Evolutionary conservation across 2,113 vertebrate genomes (phyloP).

Genomic region (Chelonoidis abingdonii): DNA sequence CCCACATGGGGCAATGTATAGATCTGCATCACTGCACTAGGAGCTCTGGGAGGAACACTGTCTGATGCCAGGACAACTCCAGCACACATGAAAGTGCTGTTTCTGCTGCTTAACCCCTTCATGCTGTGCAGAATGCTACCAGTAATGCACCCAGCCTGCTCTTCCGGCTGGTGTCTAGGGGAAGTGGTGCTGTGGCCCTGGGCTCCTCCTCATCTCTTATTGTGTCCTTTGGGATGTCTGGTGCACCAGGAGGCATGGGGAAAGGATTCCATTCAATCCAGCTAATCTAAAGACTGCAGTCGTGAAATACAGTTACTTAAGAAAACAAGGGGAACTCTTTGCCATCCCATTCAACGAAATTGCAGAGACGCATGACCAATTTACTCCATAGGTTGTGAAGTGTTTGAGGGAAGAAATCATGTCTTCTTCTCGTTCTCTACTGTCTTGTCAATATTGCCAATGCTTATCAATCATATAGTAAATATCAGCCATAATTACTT

Average conservation of each 20-base stretch:
- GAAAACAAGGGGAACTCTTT: not conserved
- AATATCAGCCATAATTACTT: not conserved
- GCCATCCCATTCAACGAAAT: not conserved
- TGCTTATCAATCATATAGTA: not conserved
- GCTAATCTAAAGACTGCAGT: rapidly evolving
- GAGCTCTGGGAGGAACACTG: rapidly evolving
- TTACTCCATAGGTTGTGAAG: rapidly evolving
- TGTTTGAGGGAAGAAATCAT: not conserved
- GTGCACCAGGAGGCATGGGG: not conserved
- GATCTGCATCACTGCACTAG: rapidly evolving
- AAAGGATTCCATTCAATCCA: not conserved
- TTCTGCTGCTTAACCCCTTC: not conserved
- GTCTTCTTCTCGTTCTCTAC: not conserved
- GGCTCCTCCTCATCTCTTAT: not conserved
- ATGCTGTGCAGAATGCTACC: not conserved
- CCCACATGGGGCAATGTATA: not conserved
- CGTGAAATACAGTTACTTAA: not conserved
- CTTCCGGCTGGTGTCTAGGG: not conserved
- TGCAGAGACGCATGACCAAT: not conserved
- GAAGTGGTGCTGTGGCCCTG: not conserved
- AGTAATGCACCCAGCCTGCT: not conserved
- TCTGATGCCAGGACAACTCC: not conserved
- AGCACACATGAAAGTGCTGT: rapidly evolving
- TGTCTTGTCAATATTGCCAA: not conserved
- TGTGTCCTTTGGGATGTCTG: not conserved